Percentiles rank a stretch among this genome's conserved stretches.
phyloP scores from a whole-genome alignment of 2,888 invertebrate species.

The Clunio marinus region DNA sequence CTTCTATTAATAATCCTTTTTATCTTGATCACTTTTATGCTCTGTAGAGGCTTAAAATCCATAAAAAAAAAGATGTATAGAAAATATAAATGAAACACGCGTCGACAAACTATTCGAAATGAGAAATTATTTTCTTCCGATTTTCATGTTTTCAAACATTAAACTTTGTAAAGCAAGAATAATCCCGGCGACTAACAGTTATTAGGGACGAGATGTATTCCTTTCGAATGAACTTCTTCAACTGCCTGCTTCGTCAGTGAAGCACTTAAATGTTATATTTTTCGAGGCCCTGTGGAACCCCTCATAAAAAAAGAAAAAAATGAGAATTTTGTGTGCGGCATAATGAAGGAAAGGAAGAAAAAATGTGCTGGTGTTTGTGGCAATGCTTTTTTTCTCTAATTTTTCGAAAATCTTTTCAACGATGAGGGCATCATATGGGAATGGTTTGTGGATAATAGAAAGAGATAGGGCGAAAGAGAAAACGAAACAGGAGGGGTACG shows the following conservation, averaged over 20 bases:
- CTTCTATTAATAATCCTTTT: slow-evolving; percentile 37
- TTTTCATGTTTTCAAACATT: not conserved
- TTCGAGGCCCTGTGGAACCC: slow-evolving; percentile 32
- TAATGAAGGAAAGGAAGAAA: slow-evolving; percentile 23
- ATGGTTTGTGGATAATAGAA: not conserved
- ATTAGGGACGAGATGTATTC: slow-evolving; percentile 28
- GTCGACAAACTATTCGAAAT: too few species aligned
- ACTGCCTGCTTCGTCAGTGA: slow-evolving; percentile 31
- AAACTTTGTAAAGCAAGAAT: not conserved
- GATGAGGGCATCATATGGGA: not conserved
- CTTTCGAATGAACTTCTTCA: slow-evolving; percentile 36
- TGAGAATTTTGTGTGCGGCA: slow-evolving; percentile 5
- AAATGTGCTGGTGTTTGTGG: slow-evolving; percentile 28
- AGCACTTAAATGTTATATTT: slow-evolving; percentile 35
- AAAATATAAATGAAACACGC: slow-evolving; percentile 10
- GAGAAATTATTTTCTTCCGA: too few species aligned
- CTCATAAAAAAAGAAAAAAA: slow-evolving; percentile 13
- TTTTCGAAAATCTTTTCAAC: slow-evolving; percentile 27
- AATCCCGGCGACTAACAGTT: not conserved
- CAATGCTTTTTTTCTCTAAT: slow-evolving; percentile 1
- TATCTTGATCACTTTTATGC: slow-evolving; percentile 31
- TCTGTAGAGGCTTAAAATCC: not conserved
- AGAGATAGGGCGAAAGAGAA: not conserved
- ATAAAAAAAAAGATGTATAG: not conserved
- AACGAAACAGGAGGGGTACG: slow-evolving; percentile 21